Evolutionary conservation across 2,888 invertebrate genomes (phyloP).

Genomic region (Macrosiphum euphorbiae): DNA sequence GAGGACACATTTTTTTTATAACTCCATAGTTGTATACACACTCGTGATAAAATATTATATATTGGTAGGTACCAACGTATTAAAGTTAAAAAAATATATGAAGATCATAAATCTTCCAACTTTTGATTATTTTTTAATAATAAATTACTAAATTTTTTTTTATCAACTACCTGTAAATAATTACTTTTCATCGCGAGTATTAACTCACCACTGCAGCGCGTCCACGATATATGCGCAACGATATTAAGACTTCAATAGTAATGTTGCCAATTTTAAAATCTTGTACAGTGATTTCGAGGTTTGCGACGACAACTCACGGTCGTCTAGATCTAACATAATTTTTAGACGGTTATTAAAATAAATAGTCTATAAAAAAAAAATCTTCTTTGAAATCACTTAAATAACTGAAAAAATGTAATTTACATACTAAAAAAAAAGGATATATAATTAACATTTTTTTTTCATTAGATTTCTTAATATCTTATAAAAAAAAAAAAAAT

Average conservation of each 20-base stretch:
- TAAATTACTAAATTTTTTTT: background rate
- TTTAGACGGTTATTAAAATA: background rate
- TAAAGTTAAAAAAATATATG: background rate
- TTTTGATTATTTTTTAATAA: background rate
- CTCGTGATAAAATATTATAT: background rate
- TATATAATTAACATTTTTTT: background rate
- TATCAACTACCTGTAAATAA: background rate
- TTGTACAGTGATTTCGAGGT: background rate
- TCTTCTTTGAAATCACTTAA: background rate
- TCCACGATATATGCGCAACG: background rate
- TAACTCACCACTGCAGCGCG: too few species aligned
- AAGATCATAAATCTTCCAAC: background rate
- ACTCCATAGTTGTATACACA: background rate
- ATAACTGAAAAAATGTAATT: background rate
- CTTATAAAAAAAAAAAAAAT: background rate
- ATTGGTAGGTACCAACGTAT: background rate
- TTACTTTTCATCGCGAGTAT: background rate
- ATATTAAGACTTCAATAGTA: background rate
- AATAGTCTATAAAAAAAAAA: background rate
- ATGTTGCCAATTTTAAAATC: slow-evolving; percentile 1
- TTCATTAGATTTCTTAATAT: background rate
- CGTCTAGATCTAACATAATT: background rate
- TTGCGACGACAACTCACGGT: slow-evolving; percentile 7
- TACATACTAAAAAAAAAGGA: background rate
- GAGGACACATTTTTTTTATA: background rate